A percentile compares a stretch with the other conserved stretches of the same genome.
Conservation (phyloP, 2,797 vertebrate species). For the Takifugu ocellatus region DNA sequence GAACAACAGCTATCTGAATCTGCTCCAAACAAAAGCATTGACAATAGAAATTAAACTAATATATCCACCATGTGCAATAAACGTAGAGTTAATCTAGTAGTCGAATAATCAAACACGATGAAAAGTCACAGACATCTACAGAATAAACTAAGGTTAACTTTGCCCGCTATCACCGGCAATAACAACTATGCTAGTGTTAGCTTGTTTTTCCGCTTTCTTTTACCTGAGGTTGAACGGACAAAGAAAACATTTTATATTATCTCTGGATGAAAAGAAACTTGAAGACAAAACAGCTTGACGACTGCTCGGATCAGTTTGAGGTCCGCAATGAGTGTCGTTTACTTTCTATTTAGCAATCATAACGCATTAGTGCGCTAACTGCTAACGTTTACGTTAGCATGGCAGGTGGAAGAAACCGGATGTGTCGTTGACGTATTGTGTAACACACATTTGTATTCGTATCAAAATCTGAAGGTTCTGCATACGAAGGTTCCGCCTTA, state of each 20-base stretch:
- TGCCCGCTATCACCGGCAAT: slow-evolving; percentile 24
- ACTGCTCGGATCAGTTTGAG: slow-evolving; percentile 5
- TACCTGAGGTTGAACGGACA: slow-evolving; percentile 93
- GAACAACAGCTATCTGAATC: not conserved
- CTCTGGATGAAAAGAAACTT: not conserved
- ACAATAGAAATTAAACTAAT: no score
- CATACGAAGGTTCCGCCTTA: not conserved
- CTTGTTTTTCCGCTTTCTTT: not conserved
- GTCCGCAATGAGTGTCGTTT: slow-evolving; percentile 6
- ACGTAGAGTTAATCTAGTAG: not conserved
- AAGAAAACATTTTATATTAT: slow-evolving; percentile 80
- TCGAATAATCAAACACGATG: not conserved
- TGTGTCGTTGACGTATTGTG: slow-evolving; percentile 16
- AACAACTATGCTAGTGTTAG: slow-evolving; percentile 49
- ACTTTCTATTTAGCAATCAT: slow-evolving; percentile 18
- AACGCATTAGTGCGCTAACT: slow-evolving; percentile 9
- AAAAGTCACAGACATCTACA: not conserved
- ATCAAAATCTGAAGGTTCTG: not conserved
- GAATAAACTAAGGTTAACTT: slow-evolving; percentile 30
- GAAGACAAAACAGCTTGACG: not conserved
- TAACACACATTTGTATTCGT: not conserved
- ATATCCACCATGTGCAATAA: not conserved
- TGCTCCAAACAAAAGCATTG: not conserved
- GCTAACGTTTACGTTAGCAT: not conserved
- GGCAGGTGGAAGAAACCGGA: slow-evolving; percentile 27